phyloP scores from a whole-genome alignment of 2,888 invertebrate species.

The Thereva unica region DNA sequence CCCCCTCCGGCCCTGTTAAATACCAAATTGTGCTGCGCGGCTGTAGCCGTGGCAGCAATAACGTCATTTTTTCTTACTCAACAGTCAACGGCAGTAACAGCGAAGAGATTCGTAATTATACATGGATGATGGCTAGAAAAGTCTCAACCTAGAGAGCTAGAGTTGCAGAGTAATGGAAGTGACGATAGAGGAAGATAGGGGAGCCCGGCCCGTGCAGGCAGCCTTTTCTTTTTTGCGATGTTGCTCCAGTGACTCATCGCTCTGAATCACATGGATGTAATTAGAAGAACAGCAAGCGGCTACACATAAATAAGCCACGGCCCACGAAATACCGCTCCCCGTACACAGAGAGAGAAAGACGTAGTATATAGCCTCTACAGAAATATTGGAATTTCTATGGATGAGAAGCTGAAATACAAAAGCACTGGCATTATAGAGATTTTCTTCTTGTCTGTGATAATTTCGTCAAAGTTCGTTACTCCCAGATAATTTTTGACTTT shows the following conservation, averaged over 20 bases:
- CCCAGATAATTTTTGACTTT: constrained; percentile 28
- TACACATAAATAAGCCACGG: background rate
- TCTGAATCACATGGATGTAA: constrained; percentile 36
- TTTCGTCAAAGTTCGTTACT: constrained; percentile 34
- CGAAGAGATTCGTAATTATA: too few species aligned
- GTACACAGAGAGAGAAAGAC: background rate
- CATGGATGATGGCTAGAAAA: too few species aligned
- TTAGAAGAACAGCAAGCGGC: constrained; percentile 24
- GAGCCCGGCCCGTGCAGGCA: background rate
- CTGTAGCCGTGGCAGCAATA: too few species aligned
- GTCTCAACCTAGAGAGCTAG: too few species aligned
- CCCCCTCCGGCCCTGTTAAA: too few species aligned
- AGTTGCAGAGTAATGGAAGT: too few species aligned
- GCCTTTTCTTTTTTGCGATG: constrained; percentile 11
- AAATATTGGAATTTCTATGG: background rate
- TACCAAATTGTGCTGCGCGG: too few species aligned
- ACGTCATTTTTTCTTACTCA: too few species aligned
- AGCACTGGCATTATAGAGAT: background rate
- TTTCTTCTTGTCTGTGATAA: constrained; percentile 9
- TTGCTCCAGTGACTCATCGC: constrained; percentile 28
- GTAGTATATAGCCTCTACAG: background rate
- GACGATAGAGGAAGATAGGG: too few species aligned
- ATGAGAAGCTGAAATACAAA: background rate
- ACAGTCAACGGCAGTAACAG: too few species aligned
- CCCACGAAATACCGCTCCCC: background rate